Percentiles rank a stretch among this genome's conserved stretches.
Evolutionary conservation across 2,888 invertebrate genomes (phyloP).

Genomic region (Pristionchus maxplancki): DNA sequence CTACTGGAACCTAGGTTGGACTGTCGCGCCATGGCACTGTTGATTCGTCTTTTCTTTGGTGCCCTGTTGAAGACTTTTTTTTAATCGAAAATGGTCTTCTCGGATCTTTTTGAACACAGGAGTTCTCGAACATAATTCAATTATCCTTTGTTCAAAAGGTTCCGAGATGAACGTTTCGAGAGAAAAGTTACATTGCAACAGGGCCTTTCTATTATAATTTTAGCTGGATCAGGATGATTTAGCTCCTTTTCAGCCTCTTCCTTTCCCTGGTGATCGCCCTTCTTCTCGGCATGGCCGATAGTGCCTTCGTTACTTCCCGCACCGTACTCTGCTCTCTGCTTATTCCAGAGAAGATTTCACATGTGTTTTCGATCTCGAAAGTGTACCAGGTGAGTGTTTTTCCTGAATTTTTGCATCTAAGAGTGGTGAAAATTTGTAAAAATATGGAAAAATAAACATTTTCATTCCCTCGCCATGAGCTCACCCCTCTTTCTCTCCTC

Average conservation of each 20-base stretch:
- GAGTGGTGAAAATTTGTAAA: neutral
- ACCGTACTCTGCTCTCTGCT: neutral
- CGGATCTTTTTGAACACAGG: too few relatives aligned
- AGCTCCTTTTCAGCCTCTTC: neutral
- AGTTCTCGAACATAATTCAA: too few relatives aligned
- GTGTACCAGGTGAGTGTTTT: neutral
- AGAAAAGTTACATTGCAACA: too few relatives aligned
- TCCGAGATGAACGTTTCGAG: too few relatives aligned
- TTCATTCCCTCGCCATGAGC: neutral
- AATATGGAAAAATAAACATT: neutral
- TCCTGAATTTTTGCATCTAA: neutral
- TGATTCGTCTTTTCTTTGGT: too few relatives aligned
- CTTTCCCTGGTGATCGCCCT: neutral
- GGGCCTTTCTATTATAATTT: too few relatives aligned
- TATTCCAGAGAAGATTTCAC: neutral
- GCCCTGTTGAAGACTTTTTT: too few relatives aligned
- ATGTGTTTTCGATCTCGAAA: constrained; percentile 29
- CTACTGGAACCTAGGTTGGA: neutral
- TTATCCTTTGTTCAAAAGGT: too few relatives aligned
- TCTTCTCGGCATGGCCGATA: constrained; percentile 8
- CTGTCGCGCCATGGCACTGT: too few relatives aligned
- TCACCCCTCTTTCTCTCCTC: neutral
- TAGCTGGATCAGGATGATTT: too few relatives aligned
- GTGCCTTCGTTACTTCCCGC: neutral
- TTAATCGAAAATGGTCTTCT: too few relatives aligned